phyloP scores from a whole-genome alignment of 2,797 vertebrate species.

The Trematomus bernacchii region DNA sequence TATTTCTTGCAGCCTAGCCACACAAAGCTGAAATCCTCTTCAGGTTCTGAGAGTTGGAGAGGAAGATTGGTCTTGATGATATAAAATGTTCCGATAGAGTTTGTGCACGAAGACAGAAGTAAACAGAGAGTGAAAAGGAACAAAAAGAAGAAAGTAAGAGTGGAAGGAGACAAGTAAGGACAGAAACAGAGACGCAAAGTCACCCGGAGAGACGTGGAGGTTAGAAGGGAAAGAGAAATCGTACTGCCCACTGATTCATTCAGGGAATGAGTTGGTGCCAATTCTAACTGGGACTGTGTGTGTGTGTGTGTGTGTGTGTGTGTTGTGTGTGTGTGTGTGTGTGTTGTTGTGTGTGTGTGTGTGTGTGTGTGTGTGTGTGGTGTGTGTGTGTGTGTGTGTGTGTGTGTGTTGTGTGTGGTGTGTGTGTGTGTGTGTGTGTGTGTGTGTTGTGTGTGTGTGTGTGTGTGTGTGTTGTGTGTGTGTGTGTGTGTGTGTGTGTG shows the following conservation, averaged over 20 bases:
- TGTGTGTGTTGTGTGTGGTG: slow-evolving; percentile 7
- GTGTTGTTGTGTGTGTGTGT: neutral
- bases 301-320: slow-evolving; percentile 11
- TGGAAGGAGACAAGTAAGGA: neutral
- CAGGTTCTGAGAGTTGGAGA: neutral
- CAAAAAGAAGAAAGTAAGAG: neutral
- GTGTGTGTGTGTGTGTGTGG: no score
- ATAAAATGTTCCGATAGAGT: slow-evolving; percentile 9
- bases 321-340: neutral
- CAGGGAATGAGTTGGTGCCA: slow-evolving; percentile 54
- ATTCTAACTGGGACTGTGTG: slow-evolving; percentile 34
- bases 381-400: slow-evolving; percentile 17
- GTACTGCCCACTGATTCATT: slow-evolving; percentile 53
- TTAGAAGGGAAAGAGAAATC: slow-evolving; percentile 25
- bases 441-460: no score
- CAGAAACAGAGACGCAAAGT: slow-evolving; percentile 20
- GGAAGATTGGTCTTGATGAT: slow-evolving; percentile 11
- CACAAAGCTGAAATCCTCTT: slow-evolving; percentile 9
- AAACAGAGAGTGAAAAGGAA: neutral
- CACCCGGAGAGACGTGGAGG: slow-evolving; percentile 18
- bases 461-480: slow-evolving; percentile 20
- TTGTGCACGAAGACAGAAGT: slow-evolving; percentile 1
- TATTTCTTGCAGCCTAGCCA: neutral
- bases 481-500: slow-evolving; percentile 4
- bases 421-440: neutral